Conservation (phyloP, 2,888 invertebrate genomes). For the Bruchidius siliquastri region DNA sequence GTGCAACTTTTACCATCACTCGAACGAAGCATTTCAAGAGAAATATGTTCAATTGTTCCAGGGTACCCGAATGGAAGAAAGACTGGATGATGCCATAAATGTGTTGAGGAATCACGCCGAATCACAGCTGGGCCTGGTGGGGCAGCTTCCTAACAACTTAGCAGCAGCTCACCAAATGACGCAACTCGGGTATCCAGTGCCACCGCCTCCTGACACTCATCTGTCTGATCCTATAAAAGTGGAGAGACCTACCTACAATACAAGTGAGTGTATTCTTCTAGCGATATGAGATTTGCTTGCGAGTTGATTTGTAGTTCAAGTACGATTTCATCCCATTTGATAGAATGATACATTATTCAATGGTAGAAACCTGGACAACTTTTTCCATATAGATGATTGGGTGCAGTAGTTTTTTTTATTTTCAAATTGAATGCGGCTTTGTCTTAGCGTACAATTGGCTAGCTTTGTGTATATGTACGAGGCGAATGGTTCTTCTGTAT, state of each 20-base stretch:
- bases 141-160: slow-evolving; percentile 43
- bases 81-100: slow-evolving; percentile 92
- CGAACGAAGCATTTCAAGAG: too few species aligned
- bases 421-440: too few species aligned
- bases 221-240: slow-evolving; percentile 47
- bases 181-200: slow-evolving; percentile 52
- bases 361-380: too few species aligned
- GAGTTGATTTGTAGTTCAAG: background rate
- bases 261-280: slow-evolving; percentile 38
- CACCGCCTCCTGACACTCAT: slow-evolving; percentile 46
- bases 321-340: too few species aligned
- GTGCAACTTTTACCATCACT: too few species aligned
- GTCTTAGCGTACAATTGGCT: too few species aligned
- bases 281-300: background rate
- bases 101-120: slow-evolving; percentile 90
- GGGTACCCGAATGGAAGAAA: slow-evolving; percentile 92
- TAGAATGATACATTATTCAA: background rate
- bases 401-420: too few species aligned
- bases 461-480: too few species aligned
- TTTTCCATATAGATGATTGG: too few species aligned
- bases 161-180: slow-evolving; percentile 50
- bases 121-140: slow-evolving; percentile 59
- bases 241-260: slow-evolving; percentile 47
- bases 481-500: too few species aligned
- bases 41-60: slow-evolving; percentile 36